Evolutionary conservation across 2,888 invertebrate species (phyloP), one percentile per base, ranked within the genome.

Genomic region (Aphelenchoides bicaudatus): DNA sequence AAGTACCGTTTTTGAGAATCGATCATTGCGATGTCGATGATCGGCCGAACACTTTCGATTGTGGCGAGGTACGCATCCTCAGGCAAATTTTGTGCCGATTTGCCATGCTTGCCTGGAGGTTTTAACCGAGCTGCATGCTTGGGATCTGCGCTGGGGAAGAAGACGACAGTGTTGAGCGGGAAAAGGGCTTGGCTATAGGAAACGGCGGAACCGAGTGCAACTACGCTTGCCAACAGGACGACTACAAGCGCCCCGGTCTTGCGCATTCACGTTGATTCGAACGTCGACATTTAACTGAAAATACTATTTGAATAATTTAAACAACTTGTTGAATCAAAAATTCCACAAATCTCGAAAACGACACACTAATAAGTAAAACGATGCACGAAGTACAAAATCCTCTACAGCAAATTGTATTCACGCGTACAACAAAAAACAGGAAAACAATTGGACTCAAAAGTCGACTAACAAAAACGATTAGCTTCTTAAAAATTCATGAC

Each of bases 1-100:
- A 67, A 38, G 38, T 66, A 67, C 30, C 23, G 30, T 3, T 39
- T 49, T 39, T 66, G 58, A n/a, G 66, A 62, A 38, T 66, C 67
- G n/a, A 29, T 25, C 2, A 66, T 62, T 28, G 67, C 67, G 25
- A 67, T 53, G 39, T 67, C 67, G 31, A 68, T 48, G 16, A 69
- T 53, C 38, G 60, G 65, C 34, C 23, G 39, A 1, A 63, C 63
- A 6, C 54, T 53, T 28, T 63, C 63, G 16, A 63, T 49, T 2
- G 63, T 63, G 1, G 63, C 63, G 6, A 63, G 37, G 38, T 38
- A 57, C 31, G 19, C 49, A 29, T 19, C 19, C 19, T 49, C 25
- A 39, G 19, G 29, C 23, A 29, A 21, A 29, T 49, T 31, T n/a
- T 53, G 16, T 16, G 47, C 19, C 25, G 16, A 58, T 16, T 58